Conservation (phyloP, 92 coral and sea anemone genomes). For the Zoanthus sansibaricus region DNA sequence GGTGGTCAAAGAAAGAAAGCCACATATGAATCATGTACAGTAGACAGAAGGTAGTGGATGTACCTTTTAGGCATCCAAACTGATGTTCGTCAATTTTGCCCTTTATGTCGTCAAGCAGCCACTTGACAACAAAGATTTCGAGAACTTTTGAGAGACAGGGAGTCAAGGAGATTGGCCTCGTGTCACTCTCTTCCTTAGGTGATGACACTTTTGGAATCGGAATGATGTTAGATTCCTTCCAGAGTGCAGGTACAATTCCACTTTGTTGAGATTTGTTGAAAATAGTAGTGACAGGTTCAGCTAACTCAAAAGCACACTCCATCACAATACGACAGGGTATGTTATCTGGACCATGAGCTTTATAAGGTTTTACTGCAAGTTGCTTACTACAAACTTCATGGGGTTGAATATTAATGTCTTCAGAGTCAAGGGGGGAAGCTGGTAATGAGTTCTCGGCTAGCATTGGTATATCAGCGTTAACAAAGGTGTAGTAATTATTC, state of each 20-base stretch:
- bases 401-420: constrained; percentile 35
- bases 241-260: constrained; percentile 47
- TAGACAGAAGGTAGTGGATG: constrained; percentile 39
- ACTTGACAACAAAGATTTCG: constrained; percentile 43
- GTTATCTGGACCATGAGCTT: constrained; percentile 60
- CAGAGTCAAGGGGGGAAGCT: constrained; percentile 47
- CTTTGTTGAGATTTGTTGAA: constrained; percentile 34
- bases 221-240: constrained; percentile 43
- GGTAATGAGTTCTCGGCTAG: constrained; percentile 39
- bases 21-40: constrained; percentile 63
- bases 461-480: constrained; percentile 59
- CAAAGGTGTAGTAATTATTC: constrained; percentile 47
- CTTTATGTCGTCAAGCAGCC: constrained; percentile 37
- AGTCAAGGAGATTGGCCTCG: constrained; percentile 43
- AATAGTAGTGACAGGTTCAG: constrained; percentile 44
- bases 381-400: constrained; percentile 57
- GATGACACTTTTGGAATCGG: constrained; percentile 43
- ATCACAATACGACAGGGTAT: constrained; percentile 49
- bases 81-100: constrained; percentile 47
- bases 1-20: constrained; percentile 50
- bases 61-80: constrained; percentile 46
- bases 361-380: constrained; percentile 42
- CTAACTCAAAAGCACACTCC: constrained; percentile 54
- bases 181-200: constrained; percentile 35
- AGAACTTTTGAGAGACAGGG: constrained; percentile 36